These are phyloP conservation scores for Chamaea fasciata DNA, from an alignment of 2,113 vertebrate species.

Conservation along the genomic window DNA sequence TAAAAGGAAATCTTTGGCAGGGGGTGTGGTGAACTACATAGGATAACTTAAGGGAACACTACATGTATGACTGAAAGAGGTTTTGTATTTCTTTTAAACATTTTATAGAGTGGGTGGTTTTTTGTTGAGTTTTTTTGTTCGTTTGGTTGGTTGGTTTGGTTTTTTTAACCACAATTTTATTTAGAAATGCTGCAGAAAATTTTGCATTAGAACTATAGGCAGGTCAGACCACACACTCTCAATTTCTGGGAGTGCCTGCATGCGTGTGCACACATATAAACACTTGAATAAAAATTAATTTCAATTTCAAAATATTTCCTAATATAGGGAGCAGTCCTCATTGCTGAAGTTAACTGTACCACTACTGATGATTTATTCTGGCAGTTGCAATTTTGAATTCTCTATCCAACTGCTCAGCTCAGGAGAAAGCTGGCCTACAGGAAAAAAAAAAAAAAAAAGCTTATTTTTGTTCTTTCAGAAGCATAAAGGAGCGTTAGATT, in stretches of 20 bases:
- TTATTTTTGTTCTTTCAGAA: not conserved
- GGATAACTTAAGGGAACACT: not conserved
- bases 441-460: not conserved
- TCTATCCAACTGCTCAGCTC: not conserved
- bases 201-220: not conserved
- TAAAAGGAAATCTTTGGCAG: not conserved
- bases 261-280: accelerated
- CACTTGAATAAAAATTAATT: not conserved
- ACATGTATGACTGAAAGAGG: not conserved
- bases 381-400: not conserved
- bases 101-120: not conserved
- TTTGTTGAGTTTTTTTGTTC: no score
- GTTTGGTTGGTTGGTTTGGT: no score
- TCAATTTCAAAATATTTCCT: not conserved
- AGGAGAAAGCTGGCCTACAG: not conserved
- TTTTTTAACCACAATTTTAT: not conserved
- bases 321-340: not conserved
- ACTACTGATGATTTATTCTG: not conserved
- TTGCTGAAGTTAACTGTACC: not conserved
- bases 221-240: not conserved
- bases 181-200: not conserved
- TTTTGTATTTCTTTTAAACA: not conserved
- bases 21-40: not conserved
- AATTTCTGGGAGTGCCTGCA: not conserved
- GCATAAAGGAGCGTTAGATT: not conserved